phyloP scores from a whole-genome alignment of 2,888 invertebrate species.

The Ormyrus labotus region DNA sequence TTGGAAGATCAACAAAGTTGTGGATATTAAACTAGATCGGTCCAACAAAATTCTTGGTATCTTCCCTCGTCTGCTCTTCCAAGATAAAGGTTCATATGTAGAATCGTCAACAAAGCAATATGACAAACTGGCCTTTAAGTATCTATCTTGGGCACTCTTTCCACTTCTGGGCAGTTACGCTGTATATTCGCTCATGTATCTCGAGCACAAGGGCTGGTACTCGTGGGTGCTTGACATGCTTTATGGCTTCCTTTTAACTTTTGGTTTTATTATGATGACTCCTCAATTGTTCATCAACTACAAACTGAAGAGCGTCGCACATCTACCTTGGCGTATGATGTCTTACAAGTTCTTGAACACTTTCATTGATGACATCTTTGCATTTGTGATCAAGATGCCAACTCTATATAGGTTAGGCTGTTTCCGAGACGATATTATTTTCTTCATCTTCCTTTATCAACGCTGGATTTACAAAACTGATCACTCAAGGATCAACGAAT shows the following conservation, averaged over 20 bases:
- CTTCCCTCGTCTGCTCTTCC: slow-evolving; percentile 87
- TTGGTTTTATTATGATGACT: slow-evolving; percentile 99
- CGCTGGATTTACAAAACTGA: slow-evolving; percentile 99
- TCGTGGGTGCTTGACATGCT: slow-evolving; percentile 97
- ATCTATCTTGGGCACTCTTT: slow-evolving; percentile 96
- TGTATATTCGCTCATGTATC: slow-evolving; percentile 94
- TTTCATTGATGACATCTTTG: slow-evolving; percentile 99
- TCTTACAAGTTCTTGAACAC: slow-evolving; percentile 99
- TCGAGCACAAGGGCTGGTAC: slow-evolving; percentile 99
- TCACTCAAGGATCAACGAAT: slow-evolving; percentile 95
- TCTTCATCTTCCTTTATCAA: slow-evolving; percentile 99
- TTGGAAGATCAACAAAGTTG: slow-evolving; percentile 99
- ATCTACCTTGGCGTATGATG: slow-evolving; percentile 99
- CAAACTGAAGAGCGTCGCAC: slow-evolving; percentile 98
- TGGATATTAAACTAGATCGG: slow-evolving; percentile 88
- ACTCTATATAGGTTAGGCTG: slow-evolving; percentile 98
- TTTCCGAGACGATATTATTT: slow-evolving; percentile 98
- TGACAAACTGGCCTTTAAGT: slow-evolving; percentile 96
- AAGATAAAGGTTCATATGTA: slow-evolving; percentile 97
- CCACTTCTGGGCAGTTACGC: slow-evolving; percentile 96
- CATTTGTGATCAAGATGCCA: slow-evolving; percentile 99
- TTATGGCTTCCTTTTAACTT: slow-evolving; percentile 97
- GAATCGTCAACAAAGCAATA: slow-evolving; percentile 95
- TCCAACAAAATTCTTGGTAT: slow-evolving; percentile 86
- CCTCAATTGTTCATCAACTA: slow-evolving; percentile 99